Percentiles rank a stretch among this genome's conserved stretches.
phyloP scores from a whole-genome alignment of 2,113 vertebrate genomes.

The Sphyrna mokarran region DNA sequence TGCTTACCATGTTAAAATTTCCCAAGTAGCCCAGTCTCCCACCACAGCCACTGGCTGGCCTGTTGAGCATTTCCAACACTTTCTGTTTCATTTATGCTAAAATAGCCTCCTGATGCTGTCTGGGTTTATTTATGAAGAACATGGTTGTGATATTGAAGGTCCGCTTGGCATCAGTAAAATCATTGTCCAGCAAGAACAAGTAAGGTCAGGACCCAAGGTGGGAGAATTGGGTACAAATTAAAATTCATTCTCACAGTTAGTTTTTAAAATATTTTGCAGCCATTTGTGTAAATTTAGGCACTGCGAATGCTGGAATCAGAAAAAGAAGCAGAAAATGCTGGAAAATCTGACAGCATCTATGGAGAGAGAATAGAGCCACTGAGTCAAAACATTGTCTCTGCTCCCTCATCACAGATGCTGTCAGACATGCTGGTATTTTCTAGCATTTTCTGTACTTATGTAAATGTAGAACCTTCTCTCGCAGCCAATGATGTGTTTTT shows the following conservation, averaged over 20 bases:
- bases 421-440: too few species aligned
- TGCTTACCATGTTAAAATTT: not conserved
- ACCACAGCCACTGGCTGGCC: too few species aligned
- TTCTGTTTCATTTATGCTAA: not conserved
- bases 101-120: not conserved
- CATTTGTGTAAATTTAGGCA: not conserved
- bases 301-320: too few species aligned
- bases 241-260: not conserved
- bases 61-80: too few species aligned
- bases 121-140: not conserved
- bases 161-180: not conserved
- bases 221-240: not conserved
- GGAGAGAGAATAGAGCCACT: too few species aligned
- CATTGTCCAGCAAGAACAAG: not conserved
- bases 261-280: not conserved
- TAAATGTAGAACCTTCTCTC: not conserved
- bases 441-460: not conserved
- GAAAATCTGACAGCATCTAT: too few species aligned
- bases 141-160: not conserved
- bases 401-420: too few species aligned
- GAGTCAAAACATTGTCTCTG: too few species aligned
- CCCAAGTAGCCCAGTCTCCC: too few species aligned
- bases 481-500: not conserved
- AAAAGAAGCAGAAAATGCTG: too few species aligned
- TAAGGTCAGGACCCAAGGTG: not conserved